Evolutionary conservation across 2,797 vertebrate genomes (phyloP), one percentile per base, ranked within the genome.

Genomic region (Gymnothorax javanicus): DNA sequence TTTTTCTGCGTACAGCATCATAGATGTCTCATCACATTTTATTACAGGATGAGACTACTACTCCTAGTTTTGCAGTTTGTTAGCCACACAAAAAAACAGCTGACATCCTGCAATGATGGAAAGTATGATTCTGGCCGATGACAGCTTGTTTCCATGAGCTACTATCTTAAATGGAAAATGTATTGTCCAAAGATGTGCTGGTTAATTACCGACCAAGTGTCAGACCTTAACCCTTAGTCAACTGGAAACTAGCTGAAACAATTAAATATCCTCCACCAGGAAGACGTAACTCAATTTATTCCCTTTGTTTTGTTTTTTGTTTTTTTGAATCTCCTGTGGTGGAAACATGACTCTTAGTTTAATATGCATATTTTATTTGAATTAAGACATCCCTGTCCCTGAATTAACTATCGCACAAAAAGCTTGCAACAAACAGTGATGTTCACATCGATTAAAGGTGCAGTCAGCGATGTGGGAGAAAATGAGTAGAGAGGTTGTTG

Each of bases 181-280:
- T 89, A 85, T 88, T 52, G 23, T 88, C 89, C 89, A 83, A 89
- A 89, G 89, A 91, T 86, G 87, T 59, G 73, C 71, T 59, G 50
- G 85, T 92, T 92, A 90, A 92, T 92, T 92, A 93, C 92, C 93
- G 62, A 93, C 90, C 59, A 79, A 87, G 77, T 88, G 84, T 88
- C 85, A 54, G 85, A 83, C 43, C 56, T 87, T 86, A 88, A 56
- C 69, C 43, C 56, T 87, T 86, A 88, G 52, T 84, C 17, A 84
- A 57, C 59, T 9, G 59, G 25, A 25, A 67, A 43, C 69, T 64
- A 87, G 73, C 73, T 88, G 43, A 54, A 67, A 90, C 79, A 62
- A 7, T n/a, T 7, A n/a, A 58, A 54, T 50, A 23, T 85, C 56
- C 59, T 15, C 52, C 43, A 50, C 58, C 17, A 27, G 67, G 17